Percentiles rank a stretch among this genome's conserved stretches.
These are phyloP conservation scores for Periophthalmus magnuspinnatus DNA, from an alignment of 2,797 vertebrate species.

Conservation along the genomic window DNA sequence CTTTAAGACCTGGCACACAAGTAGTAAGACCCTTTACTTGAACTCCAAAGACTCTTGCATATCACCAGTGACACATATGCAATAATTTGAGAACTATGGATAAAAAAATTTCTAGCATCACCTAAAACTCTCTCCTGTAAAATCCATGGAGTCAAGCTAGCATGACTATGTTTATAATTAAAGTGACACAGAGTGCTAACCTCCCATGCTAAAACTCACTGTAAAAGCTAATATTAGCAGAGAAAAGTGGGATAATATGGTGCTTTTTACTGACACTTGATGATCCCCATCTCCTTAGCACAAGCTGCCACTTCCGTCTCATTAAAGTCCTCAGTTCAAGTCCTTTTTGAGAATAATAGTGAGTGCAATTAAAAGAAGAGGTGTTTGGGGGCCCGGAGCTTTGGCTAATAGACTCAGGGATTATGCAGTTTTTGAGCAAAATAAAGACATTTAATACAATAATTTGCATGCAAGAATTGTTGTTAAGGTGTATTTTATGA, in stretches of 20 bases:
- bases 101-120: constrained; percentile 1
- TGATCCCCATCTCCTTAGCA: constrained; percentile 32
- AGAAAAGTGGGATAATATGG: constrained; percentile 23
- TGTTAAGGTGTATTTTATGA: neutral
- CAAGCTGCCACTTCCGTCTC: constrained; percentile 45
- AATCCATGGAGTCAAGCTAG: neutral
- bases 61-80: neutral
- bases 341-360: constrained; percentile 29
- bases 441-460: neutral
- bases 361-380: constrained; percentile 52
- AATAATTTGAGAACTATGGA: neutral
- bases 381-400: constrained; percentile 9
- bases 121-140: neutral
- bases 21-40: neutral
- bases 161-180: constrained; percentile 15
- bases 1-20: neutral
- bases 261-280: constrained; percentile 19
- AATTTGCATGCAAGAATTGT: too few relatives aligned
- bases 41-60: neutral
- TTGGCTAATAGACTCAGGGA: constrained; percentile 3
- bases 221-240: constrained; percentile 28
- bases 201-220: neutral
- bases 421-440: neutral
- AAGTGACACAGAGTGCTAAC: constrained; percentile 10
- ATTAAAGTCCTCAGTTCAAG: constrained; percentile 48